Base-by-base conservation (phyloP, 2,888 invertebrate species). In the Pyrgus malvae region DNA sequence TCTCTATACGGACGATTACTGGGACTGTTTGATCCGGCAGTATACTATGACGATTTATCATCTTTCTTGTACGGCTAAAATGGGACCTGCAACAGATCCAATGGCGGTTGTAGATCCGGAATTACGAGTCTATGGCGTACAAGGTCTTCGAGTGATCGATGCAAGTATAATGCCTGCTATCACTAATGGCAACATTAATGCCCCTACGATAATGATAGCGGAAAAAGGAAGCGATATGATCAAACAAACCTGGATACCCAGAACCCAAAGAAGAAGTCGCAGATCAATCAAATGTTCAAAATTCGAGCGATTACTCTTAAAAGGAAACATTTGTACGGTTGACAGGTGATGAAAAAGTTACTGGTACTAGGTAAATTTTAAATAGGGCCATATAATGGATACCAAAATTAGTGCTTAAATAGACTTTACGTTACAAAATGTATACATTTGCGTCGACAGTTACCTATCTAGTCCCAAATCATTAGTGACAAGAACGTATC, bases 21-120 rank as follows among this genome's bases (percentile, higher is more conserved):
- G 97, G 96, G 94, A 96, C 58, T 97, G 97, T 69, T 92, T 92
- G 27, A 93, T 96, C 17, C 89, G 95, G 2, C 96, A 96, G 67
- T 97, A 96, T 71, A 96, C 96, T 0, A 94, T 96, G 92, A 96
- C 96, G 0, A 96, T 97, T 64, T 97, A 97, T 70, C 96, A 97
- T 70, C 91, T 96, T 83, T 95, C 95, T 0, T 95, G 96, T 51
- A 95, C 96, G 0, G 93, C 94, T 0, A 96, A 96, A 78, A 97
- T 97, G 97, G 97, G 96, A 0, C 95, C 96, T 0, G 67, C 92
- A 1, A 90, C 74, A 0, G 96, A 97, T 72, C 94, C 94, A 0
- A 92, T 92, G 90, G 96, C 97, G 0, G 97, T 97, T 0, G 94
- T 97, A 0, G 96, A 97, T 78, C 91, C 95, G 0, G 90, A 94